phyloP scores from a whole-genome alignment of 2,888 invertebrate species.

The Oscheius sp. region DNA sequence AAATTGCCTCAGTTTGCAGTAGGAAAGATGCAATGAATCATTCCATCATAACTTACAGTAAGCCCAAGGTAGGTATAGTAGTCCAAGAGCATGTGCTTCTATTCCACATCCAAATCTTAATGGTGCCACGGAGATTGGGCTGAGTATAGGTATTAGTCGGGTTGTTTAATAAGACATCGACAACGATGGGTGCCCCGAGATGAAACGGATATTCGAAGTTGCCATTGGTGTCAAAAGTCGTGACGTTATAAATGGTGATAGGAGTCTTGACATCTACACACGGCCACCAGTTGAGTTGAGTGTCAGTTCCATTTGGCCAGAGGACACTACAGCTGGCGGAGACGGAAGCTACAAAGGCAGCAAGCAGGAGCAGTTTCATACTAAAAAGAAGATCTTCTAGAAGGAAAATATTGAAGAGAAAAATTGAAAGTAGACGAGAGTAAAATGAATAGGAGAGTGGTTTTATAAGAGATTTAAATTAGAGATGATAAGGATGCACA shows the following conservation, averaged over 20 bases:
- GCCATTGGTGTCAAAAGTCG: constrained; percentile 1
- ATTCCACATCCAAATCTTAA: constrained; percentile 56
- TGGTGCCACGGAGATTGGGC: constrained; percentile 45
- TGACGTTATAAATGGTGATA: neutral
- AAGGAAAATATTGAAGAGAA: neutral
- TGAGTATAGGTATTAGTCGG: constrained; percentile 39
- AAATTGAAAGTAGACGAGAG: neutral
- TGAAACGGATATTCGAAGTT: constrained; percentile 61
- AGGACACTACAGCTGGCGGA: neutral
- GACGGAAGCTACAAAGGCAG: neutral
- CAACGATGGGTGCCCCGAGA: constrained; percentile 46
- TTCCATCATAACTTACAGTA: constrained; percentile 33
- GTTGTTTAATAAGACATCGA: constrained; percentile 49
- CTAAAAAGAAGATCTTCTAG: neutral
- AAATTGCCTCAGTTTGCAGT: neutral
- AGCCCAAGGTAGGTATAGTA: constrained; percentile 54
- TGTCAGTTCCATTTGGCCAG: constrained; percentile 59
- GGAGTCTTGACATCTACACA: constrained; percentile 30
- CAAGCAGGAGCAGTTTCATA: constrained; percentile 8
- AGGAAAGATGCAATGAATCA: neutral
- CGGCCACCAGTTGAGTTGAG: constrained; percentile 55
- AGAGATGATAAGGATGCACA: no score
- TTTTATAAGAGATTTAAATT: no score
- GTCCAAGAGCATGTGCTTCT: constrained; percentile 51
- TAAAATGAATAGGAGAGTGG: no score